Evolutionary conservation across 2,797 vertebrate genomes (phyloP).

Genomic region (Smutsia temminckii): DNA sequence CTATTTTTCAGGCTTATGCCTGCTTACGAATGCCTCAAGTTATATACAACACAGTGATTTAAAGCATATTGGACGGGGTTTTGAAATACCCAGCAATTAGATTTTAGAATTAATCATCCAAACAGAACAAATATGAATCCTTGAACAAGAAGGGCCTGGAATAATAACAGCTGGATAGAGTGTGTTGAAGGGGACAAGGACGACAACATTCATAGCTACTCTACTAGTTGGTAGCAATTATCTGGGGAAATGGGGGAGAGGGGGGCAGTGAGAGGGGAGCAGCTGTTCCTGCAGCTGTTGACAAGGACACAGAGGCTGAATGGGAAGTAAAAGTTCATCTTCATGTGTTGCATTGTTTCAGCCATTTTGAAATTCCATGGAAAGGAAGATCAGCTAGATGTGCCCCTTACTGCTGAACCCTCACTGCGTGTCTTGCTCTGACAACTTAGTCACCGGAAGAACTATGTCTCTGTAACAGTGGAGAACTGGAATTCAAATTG

Average conservation of each 20-base stretch:
- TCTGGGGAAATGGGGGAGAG: background rate
- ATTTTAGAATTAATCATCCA: conserved; percentile 43
- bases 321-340: conserved; percentile 54
- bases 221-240: conserved; percentile 56
- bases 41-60: background rate
- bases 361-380: background rate
- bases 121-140: conserved; percentile 46
- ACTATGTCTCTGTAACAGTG: background rate
- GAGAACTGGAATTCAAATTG: background rate
- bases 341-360: background rate
- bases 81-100: conserved; percentile 36
- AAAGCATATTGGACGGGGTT: background rate
- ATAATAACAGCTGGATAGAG: conserved; percentile 49
- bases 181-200: background rate
- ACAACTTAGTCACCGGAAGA: background rate
- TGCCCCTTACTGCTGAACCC: background rate
- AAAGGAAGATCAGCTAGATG: background rate
- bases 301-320: conserved; percentile 50
- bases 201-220: conserved; percentile 30
- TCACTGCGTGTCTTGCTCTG: background rate
- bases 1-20: background rate
- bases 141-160: background rate
- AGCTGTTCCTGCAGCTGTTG: conserved; percentile 76
- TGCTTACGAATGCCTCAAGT: background rate
- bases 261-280: background rate